These are phyloP conservation scores for Enteromius paludinosus DNA, from an alignment of 2,797 vertebrate species.

Conservation along the genomic window DNA sequence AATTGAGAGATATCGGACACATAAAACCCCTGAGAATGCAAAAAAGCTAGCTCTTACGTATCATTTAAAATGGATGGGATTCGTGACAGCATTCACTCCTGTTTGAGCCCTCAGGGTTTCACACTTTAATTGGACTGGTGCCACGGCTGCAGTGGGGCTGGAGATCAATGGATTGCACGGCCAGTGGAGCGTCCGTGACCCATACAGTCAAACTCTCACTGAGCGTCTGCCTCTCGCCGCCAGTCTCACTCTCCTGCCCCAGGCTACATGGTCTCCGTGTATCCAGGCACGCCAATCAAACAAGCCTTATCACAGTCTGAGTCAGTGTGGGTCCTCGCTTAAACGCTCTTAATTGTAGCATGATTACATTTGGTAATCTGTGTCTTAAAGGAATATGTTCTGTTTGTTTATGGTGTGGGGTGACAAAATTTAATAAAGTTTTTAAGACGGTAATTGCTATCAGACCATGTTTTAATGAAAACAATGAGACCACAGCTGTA, in stretches of 20 bases:
- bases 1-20: neutral
- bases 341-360: neutral
- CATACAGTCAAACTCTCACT: conserved; percentile 57
- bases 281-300: conserved; percentile 57
- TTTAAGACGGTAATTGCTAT: conserved; percentile 23
- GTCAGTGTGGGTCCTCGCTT: conserved; percentile 49
- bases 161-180: conserved; percentile 59
- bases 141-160: conserved; percentile 55
- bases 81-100: conserved; percentile 40
- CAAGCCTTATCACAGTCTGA: conserved; percentile 53
- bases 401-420: conserved; percentile 6
- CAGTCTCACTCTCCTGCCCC: conserved; percentile 51
- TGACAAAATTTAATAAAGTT: conserved; percentile 27
- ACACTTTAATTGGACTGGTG: conserved; percentile 68
- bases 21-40: neutral
- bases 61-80: conserved; percentile 24
- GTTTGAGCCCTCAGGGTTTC: conserved; percentile 57
- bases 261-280: conserved; percentile 47
- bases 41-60: neutral
- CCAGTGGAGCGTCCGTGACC: conserved; percentile 54
- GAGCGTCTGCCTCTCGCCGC: conserved; percentile 49
- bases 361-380: conserved; percentile 13
- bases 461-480: conserved; percentile 12
- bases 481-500: neutral
- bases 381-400: neutral